Base-by-base conservation (phyloP, 2,113 vertebrate species). In the Bettongia penicillata region DNA sequence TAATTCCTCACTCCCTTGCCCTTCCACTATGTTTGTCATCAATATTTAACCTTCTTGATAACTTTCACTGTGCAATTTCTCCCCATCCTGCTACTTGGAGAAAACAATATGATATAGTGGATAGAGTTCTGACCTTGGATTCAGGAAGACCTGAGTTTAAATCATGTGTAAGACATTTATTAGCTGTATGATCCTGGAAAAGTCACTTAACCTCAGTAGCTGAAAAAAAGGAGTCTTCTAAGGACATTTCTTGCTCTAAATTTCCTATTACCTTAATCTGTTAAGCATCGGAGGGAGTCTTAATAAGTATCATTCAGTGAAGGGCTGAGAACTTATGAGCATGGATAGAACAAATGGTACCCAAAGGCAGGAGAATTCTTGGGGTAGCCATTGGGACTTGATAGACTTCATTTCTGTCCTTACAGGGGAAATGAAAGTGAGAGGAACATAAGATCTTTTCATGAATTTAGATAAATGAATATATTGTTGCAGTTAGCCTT, bases 381-480 rank as follows among this genome's bases (percentile, higher is more conserved):
- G 68, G n/a, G n/a, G n/a, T 43, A 43, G 68, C 37, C 43, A 16
- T 8, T n/a, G 16, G 68, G n/a, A 84, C n/a, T 84, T 23, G n/a
- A 12, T 68, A 16, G 52, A 93, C 94, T 92, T 93, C 84, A 57
- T 47, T 37, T 94, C 61, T 97, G 51, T 92, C 91, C 94, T 95
- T 93, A 92, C 1, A 53, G 61, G 52, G 90, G 89, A 94, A 93
- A 53, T 51, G 92, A 96, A 96, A 91, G 55, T 91, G 92, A 95
- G 43, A 94, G 5, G 26, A 94, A 91, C 49, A 24, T 90, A 22
- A 11, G 49, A 43, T 0, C 94, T 94, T 98, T 48, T 93, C 25
- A 91, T 68, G 90, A 43, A 91, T 94, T 95, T 84, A 96, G 93
- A 97, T 50, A 94, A 96, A 95, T 96, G 94, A 92, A 92, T 95